These are phyloP conservation scores for Microchrysa polita DNA, from an alignment of 2,888 invertebrate species.

Conservation along the genomic window DNA sequence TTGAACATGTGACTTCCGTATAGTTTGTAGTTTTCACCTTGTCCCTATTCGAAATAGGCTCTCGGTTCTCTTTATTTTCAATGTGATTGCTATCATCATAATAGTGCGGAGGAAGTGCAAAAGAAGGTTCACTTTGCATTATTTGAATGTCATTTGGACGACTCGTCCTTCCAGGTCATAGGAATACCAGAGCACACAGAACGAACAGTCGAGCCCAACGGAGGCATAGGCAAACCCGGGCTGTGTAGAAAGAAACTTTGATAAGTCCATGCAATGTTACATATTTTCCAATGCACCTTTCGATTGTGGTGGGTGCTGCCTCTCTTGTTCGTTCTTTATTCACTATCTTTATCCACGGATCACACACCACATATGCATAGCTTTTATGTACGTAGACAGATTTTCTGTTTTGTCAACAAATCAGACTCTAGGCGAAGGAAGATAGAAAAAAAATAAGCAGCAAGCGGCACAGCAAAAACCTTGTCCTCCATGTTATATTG, in stretches of 20 bases:
- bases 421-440: not conserved
- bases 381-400: not conserved
- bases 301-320: slow-evolving; percentile 21
- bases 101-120: slow-evolving; percentile 24
- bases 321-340: slow-evolving; percentile 17
- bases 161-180: slow-evolving; percentile 21
- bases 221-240: not conserved
- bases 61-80: slow-evolving; percentile 8
- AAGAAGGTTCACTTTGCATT: slow-evolving; percentile 36
- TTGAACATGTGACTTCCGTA: slow-evolving; percentile 40
- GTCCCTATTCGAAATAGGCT: slow-evolving; percentile 33
- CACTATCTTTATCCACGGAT: slow-evolving; percentile 1
- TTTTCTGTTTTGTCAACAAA: slow-evolving; percentile 39
- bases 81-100: slow-evolving; percentile 35
- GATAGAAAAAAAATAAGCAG: no score
- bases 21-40: slow-evolving; percentile 33
- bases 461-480: no score
- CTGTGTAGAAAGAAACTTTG: not conserved
- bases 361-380: slow-evolving; percentile 3
- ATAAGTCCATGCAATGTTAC: not conserved
- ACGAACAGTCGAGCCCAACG: not conserved
- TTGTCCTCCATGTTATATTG: no score
- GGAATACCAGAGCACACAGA: not conserved
- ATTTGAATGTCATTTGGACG: slow-evolving; percentile 40
- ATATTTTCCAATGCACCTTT: slow-evolving; percentile 8